Conservation (phyloP, 2,113 vertebrate genomes). For the Pontoporia blainvillei region DNA sequence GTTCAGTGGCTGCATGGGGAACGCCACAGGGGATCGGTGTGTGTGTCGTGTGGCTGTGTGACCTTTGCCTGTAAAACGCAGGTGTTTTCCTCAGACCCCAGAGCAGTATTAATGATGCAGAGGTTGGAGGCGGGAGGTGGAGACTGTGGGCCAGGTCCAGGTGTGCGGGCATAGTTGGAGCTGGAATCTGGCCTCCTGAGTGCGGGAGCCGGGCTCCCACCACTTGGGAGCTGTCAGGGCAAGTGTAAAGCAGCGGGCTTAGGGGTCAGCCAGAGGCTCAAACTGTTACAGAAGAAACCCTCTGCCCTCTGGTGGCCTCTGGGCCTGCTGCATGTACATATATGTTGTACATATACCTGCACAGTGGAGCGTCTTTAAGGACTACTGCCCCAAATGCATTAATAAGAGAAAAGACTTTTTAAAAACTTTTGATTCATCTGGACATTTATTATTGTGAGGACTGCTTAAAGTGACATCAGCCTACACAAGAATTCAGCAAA, state of each 20-base stretch:
- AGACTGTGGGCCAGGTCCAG: conserved; percentile 36
- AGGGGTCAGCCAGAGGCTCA: not conserved
- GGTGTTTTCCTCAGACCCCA: conserved; percentile 58
- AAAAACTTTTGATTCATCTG: not conserved
- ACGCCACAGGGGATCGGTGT: not conserved
- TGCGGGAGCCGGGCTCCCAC: conserved; percentile 10
- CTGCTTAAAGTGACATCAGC: not conserved
- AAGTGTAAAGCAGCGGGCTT: not conserved
- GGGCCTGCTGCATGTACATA: not conserved
- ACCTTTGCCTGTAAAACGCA: conserved; percentile 1
- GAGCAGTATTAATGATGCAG: conserved; percentile 73
- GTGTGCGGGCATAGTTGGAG: conserved; percentile 55
- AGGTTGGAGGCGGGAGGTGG: conserved; percentile 27
- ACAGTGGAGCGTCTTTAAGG: not conserved
- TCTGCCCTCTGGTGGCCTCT: conserved; percentile 53
- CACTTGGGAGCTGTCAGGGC: not conserved
- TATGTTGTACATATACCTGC: conserved; percentile 22
- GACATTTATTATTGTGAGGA: not conserved
- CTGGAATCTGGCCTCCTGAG: conserved; percentile 39
- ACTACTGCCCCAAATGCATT: not conserved
- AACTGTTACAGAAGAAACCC: not conserved
- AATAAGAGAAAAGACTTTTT: not conserved
- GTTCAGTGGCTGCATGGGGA: not conserved
- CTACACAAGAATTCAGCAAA: not conserved
- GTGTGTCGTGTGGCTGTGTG: not conserved